Conservation (phyloP, 2,888 invertebrate species). For the Lacanobia wlatinum region DNA sequence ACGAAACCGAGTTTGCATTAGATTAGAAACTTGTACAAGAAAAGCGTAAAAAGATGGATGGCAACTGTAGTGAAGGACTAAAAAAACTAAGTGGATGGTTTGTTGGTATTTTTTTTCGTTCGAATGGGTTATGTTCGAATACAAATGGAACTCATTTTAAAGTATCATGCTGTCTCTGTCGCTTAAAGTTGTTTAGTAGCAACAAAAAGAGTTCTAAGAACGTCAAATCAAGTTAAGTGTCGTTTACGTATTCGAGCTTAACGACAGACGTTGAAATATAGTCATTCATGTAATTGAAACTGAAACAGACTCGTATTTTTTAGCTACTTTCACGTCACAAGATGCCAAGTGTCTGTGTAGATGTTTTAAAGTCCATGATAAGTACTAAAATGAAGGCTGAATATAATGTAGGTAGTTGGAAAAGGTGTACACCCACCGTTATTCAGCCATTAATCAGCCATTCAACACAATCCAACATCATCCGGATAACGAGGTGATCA, state of each 20-base stretch:
- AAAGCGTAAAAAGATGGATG: constrained; percentile 18
- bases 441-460: constrained; percentile 38
- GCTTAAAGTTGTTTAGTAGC: neutral
- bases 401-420: neutral
- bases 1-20: constrained; percentile 25
- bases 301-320: neutral
- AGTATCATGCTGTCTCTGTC: neutral
- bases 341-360: neutral
- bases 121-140: neutral
- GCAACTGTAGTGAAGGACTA: neutral
- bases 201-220: neutral
- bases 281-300: neutral
- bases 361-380: neutral
- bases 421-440: constrained; percentile 8
- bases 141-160: neutral
- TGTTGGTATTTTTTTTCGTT: neutral
- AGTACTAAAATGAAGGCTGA: neutral
- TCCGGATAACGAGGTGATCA: constrained; percentile 57
- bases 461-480: constrained; percentile 55
- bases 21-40: constrained; percentile 38
- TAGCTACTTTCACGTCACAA: neutral
- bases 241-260: constrained; percentile 8
- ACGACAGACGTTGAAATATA: constrained; percentile 1
- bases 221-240: neutral
- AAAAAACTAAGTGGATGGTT: neutral